phyloP scores from a whole-genome alignment of 1,140 invertebrate genomes.

The Scaptomyza hsui region DNA sequence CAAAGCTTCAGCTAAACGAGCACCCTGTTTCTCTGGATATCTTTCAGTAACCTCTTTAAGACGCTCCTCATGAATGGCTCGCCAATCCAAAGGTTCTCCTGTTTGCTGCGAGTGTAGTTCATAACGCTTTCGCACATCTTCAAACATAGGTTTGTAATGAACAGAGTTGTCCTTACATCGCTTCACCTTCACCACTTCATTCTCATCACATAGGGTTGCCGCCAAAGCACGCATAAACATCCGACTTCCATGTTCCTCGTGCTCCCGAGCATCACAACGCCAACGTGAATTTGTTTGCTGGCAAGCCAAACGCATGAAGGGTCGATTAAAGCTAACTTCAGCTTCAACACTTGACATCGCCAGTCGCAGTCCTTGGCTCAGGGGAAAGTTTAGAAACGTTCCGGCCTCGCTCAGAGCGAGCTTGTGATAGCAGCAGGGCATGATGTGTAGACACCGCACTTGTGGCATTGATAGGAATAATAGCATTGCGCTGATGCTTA shows the following conservation, averaged over 20 bases:
- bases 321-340: constrained; percentile 84
- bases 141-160: constrained; percentile 8
- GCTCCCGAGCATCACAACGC: constrained; percentile 23
- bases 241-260: constrained; percentile 54
- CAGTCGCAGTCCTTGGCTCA: constrained; percentile 83
- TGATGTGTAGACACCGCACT: constrained; percentile 87
- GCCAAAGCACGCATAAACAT: constrained; percentile 70
- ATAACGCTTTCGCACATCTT: constrained; percentile 28
- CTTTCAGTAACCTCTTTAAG: constrained; percentile 40
- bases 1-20: constrained; percentile 63
- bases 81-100: constrained; percentile 23
- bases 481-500: constrained; percentile 89
- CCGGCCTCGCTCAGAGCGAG: constrained; percentile 74
- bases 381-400: constrained; percentile 87
- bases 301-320: constrained; percentile 88
- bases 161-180: neutral
- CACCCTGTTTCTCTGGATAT: constrained; percentile 42
- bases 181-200: constrained; percentile 47
- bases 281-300: constrained; percentile 69
- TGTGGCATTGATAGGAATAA: constrained; percentile 88
- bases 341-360: neutral
- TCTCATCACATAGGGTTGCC: constrained; percentile 39
- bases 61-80: constrained; percentile 32
- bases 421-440: constrained; percentile 95
- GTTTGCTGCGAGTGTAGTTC: constrained; percentile 28